A percentile compares a stretch with the other conserved stretches of the same genome.
Evolutionary conservation across 1,140 invertebrate genomes (phyloP).

Genomic region (Temnothorax longispinosus): DNA sequence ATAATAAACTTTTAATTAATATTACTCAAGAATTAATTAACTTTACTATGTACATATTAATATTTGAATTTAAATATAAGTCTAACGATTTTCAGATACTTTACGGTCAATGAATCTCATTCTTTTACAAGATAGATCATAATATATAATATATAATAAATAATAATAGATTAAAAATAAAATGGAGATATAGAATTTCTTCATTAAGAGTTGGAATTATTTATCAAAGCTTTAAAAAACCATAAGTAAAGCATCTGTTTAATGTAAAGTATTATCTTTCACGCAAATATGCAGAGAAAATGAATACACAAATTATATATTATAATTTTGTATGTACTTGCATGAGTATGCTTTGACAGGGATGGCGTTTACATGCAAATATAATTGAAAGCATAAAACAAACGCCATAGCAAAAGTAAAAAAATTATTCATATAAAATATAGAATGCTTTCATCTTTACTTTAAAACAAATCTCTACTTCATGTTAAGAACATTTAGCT

Average conservation of each 20-base stretch:
- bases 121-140: not conserved
- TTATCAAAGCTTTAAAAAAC: not conserved
- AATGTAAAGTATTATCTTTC: not conserved
- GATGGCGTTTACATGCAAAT: not conserved
- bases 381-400: not conserved
- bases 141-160: not conserved
- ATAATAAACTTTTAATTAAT: not conserved
- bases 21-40: constrained; percentile 3
- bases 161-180: no score
- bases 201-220: not conserved
- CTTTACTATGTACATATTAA: not conserved
- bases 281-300: not conserved
- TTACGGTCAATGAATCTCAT: not conserved
- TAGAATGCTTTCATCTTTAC: not conserved
- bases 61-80: not conserved
- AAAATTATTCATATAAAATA: not conserved
- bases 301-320: not conserved
- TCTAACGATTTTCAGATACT: not conserved
- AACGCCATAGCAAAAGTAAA: not conserved
- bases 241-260: not conserved
- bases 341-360: not conserved
- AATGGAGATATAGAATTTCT: not conserved
- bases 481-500: not conserved
- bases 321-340: not conserved
- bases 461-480: not conserved